Conservation (phyloP, 53 echinoderm and acorn worm genomes). For the Apostichopus leukothele region DNA sequence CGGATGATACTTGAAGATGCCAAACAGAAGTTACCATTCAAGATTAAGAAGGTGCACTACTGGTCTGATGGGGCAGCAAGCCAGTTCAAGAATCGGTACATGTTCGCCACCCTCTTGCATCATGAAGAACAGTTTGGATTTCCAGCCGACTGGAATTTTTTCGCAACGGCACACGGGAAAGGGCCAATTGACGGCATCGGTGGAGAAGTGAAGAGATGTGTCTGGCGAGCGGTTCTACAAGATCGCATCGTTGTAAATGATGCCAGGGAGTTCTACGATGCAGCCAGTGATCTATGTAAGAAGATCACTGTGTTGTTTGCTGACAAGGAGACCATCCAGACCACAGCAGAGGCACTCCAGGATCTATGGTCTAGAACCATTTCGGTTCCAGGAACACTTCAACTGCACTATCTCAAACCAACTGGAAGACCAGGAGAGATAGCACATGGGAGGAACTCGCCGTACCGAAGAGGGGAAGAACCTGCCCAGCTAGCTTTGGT, state of each 20-base stretch:
- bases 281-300: constrained; percentile 25
- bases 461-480: constrained; percentile 8
- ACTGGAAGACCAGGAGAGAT: constrained; percentile 9
- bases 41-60: constrained; percentile 17
- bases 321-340: not conserved
- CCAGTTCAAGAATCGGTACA: constrained; percentile 29
- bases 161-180: constrained; percentile 28
- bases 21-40: constrained; percentile 15
- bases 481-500: not conserved
- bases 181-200: constrained; percentile 30
- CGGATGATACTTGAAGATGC: constrained; percentile 6
- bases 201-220: not conserved
- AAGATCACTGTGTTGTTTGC: constrained; percentile 24
- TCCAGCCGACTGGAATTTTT: constrained; percentile 1
- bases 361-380: constrained; percentile 36
- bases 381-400: constrained; percentile 14
- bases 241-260: constrained; percentile 15
- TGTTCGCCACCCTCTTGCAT: constrained; percentile 26
- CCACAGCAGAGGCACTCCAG: not conserved
- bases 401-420: constrained; percentile 7
- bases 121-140: not conserved
- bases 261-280: constrained; percentile 19
- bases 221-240: constrained; percentile 32
- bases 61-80: constrained; percentile 27
- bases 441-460: constrained; percentile 12